Evolutionary conservation across 2,888 invertebrate genomes (phyloP).

Genomic region (Fragum whitleyi): DNA sequence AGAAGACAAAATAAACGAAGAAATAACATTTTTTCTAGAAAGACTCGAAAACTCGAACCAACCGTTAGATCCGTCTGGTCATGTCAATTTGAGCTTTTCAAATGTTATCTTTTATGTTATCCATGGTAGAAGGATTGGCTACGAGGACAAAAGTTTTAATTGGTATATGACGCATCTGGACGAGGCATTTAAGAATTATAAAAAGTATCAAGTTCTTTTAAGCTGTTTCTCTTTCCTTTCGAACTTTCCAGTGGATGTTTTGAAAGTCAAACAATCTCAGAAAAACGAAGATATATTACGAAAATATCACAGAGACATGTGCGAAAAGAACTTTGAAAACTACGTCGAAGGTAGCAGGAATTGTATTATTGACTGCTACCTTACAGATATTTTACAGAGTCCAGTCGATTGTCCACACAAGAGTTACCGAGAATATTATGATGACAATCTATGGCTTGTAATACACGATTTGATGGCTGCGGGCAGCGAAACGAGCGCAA

Average conservation of each 20-base stretch:
- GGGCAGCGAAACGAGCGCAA: slow-evolving; percentile 37
- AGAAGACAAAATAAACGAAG: slow-evolving; percentile 45
- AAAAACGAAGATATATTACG: neutral
- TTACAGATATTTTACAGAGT: too few relatives aligned
- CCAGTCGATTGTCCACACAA: too few relatives aligned
- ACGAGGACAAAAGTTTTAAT: slow-evolving; percentile 45
- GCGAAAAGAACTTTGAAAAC: neutral
- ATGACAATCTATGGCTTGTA: slow-evolving; percentile 51
- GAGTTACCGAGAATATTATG: slow-evolving; percentile 54
- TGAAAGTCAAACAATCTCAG: slow-evolving; percentile 12
- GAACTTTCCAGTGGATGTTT: slow-evolving; percentile 48
- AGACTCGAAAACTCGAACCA: slow-evolving; percentile 20
- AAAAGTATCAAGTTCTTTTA: neutral
- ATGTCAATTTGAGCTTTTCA: slow-evolving; percentile 53
- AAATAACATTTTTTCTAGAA: slow-evolving; percentile 34
- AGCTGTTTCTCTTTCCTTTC: slow-evolving; percentile 45
- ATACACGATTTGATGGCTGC: slow-evolving; percentile 63
- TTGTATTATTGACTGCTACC: too few relatives aligned
- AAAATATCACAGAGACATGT: neutral
- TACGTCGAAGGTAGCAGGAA: neutral
- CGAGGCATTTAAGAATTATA: slow-evolving; percentile 16
- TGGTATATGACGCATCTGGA: slow-evolving; percentile 33
- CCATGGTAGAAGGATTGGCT: slow-evolving; percentile 47
- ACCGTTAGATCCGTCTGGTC: slow-evolving; percentile 44
- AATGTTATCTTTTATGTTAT: slow-evolving; percentile 66